Evolutionary conservation across 2,797 vertebrate genomes (phyloP).

Genomic region (Bovichtus variegatus): DNA sequence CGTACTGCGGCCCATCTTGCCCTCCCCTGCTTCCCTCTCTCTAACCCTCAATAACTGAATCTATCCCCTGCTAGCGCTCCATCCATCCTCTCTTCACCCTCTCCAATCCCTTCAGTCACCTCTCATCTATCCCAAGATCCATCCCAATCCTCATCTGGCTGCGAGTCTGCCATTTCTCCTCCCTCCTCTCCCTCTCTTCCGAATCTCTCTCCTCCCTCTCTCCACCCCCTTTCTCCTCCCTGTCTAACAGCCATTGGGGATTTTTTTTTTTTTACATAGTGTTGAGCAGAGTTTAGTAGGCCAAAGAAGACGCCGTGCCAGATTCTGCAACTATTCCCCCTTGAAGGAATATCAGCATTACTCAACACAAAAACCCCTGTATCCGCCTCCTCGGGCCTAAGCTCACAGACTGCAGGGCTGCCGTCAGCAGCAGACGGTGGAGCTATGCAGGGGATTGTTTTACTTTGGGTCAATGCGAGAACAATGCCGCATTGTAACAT

Average conservation of each 20-base stretch:
- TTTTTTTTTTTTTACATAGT: constrained; percentile 76
- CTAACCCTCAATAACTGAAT: constrained; percentile 67
- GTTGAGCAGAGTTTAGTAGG: constrained; percentile 83
- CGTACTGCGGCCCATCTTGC: constrained; percentile 7
- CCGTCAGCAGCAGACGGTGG: constrained; percentile 50
- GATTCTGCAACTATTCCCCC: constrained; percentile 71
- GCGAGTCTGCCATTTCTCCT: constrained; percentile 72
- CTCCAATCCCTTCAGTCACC: constrained; percentile 71
- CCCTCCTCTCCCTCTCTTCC: constrained; percentile 22
- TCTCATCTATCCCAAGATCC: constrained; percentile 76
- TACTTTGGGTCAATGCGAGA: constrained; percentile 65
- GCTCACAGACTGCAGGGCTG: constrained; percentile 61
- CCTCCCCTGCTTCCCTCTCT: constrained; percentile 14
- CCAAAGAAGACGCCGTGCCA: constrained; percentile 75
- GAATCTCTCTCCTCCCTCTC: constrained; percentile 39
- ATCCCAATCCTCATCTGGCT: constrained; percentile 75
- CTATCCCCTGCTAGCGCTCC: constrained; percentile 65
- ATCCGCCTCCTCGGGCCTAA: constrained; percentile 56
- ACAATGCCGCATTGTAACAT: constrained; percentile 73
- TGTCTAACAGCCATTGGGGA: constrained; percentile 68
- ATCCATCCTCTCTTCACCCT: constrained; percentile 69
- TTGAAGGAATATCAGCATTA: constrained; percentile 75
- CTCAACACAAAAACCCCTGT: constrained; percentile 71
- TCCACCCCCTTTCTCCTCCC: constrained; percentile 48
- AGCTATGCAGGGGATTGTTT: constrained; percentile 63